These are phyloP conservation scores for Anastrepha obliqua DNA, from an alignment of 1,140 invertebrate genomes.

Conservation along the genomic window DNA sequence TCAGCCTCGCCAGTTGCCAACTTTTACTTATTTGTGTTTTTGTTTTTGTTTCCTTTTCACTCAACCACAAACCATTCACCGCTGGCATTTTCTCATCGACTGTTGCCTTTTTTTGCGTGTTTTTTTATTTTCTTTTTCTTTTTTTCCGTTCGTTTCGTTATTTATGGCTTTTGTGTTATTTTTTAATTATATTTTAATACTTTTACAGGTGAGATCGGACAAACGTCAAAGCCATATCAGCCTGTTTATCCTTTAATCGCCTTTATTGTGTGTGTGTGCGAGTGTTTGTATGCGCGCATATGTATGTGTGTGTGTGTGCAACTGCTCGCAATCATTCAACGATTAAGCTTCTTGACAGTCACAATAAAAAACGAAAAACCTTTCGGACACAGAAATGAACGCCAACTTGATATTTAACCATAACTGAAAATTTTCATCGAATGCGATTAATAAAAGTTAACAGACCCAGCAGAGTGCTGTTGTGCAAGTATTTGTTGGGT, in stretches of 20 bases:
- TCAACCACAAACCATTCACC: constrained; percentile 7
- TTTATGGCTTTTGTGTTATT: constrained; percentile 40
- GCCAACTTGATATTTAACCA: not conserved
- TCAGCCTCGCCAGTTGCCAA: constrained; percentile 37
- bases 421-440: too few species aligned
- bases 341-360: constrained; percentile 36
- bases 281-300: not conserved
- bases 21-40: not conserved
- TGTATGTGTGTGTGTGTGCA: not conserved
- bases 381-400: not conserved
- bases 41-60: not conserved
- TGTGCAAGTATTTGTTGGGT: too few species aligned
- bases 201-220: constrained; percentile 11
- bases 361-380: not conserved
- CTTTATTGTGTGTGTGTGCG: constrained; percentile 1
- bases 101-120: constrained; percentile 6
- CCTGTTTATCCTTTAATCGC: constrained; percentile 32
- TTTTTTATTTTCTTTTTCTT: not conserved
- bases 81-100: constrained; percentile 29
- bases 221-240: constrained; percentile 42
- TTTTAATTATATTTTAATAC: constrained; percentile 47
- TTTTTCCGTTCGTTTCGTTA: not conserved
- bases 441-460: too few species aligned
- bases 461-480: not conserved
- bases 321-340: not conserved